phyloP scores from a whole-genome alignment of 30 jellyfish, hydroid and myxozoan genomes.

The Turritopsis dohrnii region DNA sequence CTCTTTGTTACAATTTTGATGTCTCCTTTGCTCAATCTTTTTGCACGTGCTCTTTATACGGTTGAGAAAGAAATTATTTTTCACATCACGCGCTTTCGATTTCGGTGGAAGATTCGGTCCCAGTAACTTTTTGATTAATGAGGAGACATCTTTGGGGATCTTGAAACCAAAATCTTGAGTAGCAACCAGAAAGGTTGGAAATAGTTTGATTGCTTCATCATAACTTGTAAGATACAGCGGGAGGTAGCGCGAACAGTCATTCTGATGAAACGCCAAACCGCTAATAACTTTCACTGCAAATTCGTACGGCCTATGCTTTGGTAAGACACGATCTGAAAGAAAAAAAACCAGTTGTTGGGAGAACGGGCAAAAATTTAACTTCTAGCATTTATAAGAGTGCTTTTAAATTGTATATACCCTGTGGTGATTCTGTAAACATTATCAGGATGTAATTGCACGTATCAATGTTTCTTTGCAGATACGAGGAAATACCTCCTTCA shows the following conservation, averaged over 20 bases:
- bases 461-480: background rate
- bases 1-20: background rate
- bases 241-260: conserved; percentile 17
- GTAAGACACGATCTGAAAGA: background rate
- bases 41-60: background rate
- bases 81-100: background rate
- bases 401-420: no score
- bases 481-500: conserved; percentile 8
- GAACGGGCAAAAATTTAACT: no score
- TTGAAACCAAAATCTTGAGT: conserved; percentile 6
- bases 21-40: background rate
- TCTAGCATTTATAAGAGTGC: no score
- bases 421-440: background rate
- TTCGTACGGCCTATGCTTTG: conserved; percentile 25
- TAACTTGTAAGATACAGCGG: conserved; percentile 7
- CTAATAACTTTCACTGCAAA: conserved; percentile 18
- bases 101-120: background rate
- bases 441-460: background rate
- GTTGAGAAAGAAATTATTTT: background rate
- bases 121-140: background rate
- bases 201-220: background rate
- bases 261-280: conserved; percentile 18
- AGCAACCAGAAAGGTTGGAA: conserved; percentile 8
- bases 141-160: conserved; percentile 9
- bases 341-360: no score